Percentiles rank a stretch among this genome's conserved stretches.
Evolutionary conservation across 2,113 vertebrate genomes (phyloP).

Genomic region (Lota lota): DNA sequence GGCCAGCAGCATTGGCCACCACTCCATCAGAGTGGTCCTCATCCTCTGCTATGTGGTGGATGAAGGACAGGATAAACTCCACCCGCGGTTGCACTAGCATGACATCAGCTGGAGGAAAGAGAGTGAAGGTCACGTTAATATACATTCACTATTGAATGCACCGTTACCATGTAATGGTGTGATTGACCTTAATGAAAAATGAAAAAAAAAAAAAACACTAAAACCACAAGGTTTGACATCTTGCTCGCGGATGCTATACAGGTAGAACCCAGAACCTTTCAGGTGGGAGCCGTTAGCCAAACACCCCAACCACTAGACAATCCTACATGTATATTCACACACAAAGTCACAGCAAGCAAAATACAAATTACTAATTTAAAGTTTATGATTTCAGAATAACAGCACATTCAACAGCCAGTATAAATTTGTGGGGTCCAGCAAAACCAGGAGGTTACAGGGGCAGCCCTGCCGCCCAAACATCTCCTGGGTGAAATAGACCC

Average conservation of each 20-base stretch:
- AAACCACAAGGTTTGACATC: not conserved
- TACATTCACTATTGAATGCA: too few species aligned
- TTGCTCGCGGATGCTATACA: too few species aligned
- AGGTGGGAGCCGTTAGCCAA: too few species aligned
- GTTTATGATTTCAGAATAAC: too few species aligned
- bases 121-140: not conserved
- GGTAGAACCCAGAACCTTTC: too few species aligned
- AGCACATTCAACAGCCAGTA: too few species aligned
- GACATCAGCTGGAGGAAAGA: slow-evolving; percentile 81
- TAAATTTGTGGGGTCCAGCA: slow-evolving; percentile 57
- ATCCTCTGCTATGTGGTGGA: slow-evolving; percentile 95
- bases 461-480: slow-evolving; percentile 19
- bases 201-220: not conserved
- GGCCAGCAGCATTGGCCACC: slow-evolving; percentile 89
- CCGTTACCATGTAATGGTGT: too few species aligned
- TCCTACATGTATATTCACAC: too few species aligned
- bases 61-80: slow-evolving; percentile 97
- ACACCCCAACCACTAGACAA: too few species aligned
- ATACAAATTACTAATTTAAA: too few species aligned
- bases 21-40: slow-evolving; percentile 96
- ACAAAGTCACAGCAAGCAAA: too few species aligned
- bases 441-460: slow-evolving; percentile 45
- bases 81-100: slow-evolving; percentile 97
- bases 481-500: slow-evolving; percentile 62
- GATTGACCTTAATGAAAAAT: not conserved